Conservation (phyloP, 2,888 invertebrate species). For the Orthosia incerta region DNA sequence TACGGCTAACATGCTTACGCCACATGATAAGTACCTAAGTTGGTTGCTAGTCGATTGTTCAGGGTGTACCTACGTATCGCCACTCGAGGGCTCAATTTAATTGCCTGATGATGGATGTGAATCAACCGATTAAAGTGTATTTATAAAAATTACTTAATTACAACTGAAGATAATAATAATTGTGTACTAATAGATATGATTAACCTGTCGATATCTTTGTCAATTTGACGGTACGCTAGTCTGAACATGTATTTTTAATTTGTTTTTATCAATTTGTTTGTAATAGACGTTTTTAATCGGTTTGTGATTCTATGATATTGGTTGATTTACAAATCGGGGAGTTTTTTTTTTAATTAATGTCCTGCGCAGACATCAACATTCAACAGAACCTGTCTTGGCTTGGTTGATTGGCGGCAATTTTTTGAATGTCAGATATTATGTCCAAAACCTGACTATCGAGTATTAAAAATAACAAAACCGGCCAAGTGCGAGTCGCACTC, state of each 20-base stretch:
- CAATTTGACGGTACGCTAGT: slow-evolving; percentile 28
- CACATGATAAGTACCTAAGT: no score
- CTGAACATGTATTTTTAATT: slow-evolving; percentile 13
- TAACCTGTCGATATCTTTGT: slow-evolving; percentile 22
- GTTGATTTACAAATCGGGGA: no score
- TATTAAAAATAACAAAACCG: no score
- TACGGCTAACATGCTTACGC: no score
- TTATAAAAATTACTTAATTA: slow-evolving; percentile 18
- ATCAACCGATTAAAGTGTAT: not conserved
- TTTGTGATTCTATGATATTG: slow-evolving; percentile 8
- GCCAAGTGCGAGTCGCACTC: no score
- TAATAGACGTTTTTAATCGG: slow-evolving; percentile 24
- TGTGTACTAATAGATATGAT: slow-evolving; percentile 23
- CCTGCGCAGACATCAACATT: not conserved
- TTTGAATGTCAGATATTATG: not conserved
- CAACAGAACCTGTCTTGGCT: not conserved
- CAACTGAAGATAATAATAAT: slow-evolving; percentile 15
- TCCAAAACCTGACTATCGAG: not conserved
- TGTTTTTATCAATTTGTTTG: slow-evolving; percentile 45
- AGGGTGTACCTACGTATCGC: not conserved
- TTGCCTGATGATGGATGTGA: not conserved
- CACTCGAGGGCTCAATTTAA: not conserved
- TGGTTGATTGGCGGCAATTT: not conserved
- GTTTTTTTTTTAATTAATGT: not conserved
- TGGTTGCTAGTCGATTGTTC: no score